phyloP scores from a whole-genome alignment of 1,140 invertebrate genomes.

The Rhyacophila brunnea region DNA sequence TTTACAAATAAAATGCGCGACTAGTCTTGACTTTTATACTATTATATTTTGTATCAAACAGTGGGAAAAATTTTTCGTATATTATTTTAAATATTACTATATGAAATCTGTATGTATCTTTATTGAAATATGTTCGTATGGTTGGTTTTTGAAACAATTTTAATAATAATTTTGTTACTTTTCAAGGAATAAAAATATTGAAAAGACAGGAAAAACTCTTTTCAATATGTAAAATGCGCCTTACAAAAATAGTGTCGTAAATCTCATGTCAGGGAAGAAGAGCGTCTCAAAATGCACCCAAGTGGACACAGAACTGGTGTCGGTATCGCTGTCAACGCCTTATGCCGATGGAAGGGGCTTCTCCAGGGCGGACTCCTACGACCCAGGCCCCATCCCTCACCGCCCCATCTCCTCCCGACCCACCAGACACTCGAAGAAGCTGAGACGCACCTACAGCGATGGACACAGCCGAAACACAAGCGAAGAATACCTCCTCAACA shows the following conservation, averaged over 20 bases:
- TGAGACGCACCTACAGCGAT: slow-evolving; percentile 32
- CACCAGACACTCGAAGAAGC: slow-evolving; percentile 15
- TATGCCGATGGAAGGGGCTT: background rate
- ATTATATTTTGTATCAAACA: no score
- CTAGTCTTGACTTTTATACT: no score
- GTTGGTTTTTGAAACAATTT: no score
- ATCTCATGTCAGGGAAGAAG: slow-evolving; percentile 33
- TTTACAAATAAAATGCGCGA: no score
- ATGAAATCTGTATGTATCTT: no score
- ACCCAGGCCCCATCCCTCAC: background rate
- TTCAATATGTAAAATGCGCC: no score
- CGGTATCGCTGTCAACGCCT: slow-evolving; percentile 16
- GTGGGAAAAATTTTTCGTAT: no score
- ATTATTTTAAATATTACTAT: no score
- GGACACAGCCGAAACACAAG: slow-evolving; percentile 27
- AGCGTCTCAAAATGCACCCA: slow-evolving; percentile 35
- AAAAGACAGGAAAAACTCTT: no score
- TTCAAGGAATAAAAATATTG: no score
- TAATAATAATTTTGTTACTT: no score
- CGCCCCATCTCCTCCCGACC: background rate
- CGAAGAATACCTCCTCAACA: slow-evolving; percentile 30
- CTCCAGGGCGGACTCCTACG: background rate
- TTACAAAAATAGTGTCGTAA: background rate
- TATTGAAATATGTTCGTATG: no score
- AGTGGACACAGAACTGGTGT: slow-evolving; percentile 33